phyloP scores from a whole-genome alignment of 2,888 invertebrate species.

The Pterostichus niger region DNA sequence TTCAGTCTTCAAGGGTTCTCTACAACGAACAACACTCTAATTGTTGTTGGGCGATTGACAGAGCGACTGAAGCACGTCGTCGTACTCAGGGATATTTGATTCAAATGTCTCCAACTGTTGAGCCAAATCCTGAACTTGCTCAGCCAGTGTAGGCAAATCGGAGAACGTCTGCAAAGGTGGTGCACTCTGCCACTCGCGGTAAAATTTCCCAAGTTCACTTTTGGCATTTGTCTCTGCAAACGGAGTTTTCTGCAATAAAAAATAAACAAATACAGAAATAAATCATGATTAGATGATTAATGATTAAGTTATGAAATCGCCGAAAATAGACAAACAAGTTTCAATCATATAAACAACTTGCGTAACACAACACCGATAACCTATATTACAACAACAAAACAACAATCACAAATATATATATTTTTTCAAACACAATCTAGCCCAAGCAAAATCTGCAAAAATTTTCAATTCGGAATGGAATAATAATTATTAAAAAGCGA shows the following conservation, averaged over 20 bases:
- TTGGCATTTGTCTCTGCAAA: conserved; percentile 87
- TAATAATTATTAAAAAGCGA: conserved; percentile 37
- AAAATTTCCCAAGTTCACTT: conserved; percentile 88
- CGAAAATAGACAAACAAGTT: conserved; percentile 24
- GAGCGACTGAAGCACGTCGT: conserved; percentile 86
- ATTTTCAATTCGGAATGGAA: conserved; percentile 11
- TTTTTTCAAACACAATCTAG: conserved; percentile 4
- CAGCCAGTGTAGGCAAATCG: conserved; percentile 78
- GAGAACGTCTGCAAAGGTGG: conserved; percentile 74
- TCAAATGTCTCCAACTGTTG: conserved; percentile 87
- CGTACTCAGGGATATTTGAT: conserved; percentile 86
- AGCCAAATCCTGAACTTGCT: conserved; percentile 81
- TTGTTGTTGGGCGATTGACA: conserved; percentile 83
- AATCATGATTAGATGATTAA: neutral
- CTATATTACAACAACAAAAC: conserved; percentile 7
- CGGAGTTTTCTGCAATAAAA: conserved; percentile 85
- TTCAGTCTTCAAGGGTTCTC: conserved; percentile 62
- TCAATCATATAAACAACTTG: conserved; percentile 28
- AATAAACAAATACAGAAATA: neutral
- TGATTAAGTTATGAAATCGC: conserved; percentile 34
- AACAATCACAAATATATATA: neutral
- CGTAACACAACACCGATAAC: conserved; percentile 40
- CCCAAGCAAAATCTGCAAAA: conserved; percentile 38
- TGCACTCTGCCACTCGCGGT: conserved; percentile 88
- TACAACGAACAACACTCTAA: conserved; percentile 70